phyloP scores from a whole-genome alignment of 2,888 invertebrate genomes.

The Clostera curtula region DNA sequence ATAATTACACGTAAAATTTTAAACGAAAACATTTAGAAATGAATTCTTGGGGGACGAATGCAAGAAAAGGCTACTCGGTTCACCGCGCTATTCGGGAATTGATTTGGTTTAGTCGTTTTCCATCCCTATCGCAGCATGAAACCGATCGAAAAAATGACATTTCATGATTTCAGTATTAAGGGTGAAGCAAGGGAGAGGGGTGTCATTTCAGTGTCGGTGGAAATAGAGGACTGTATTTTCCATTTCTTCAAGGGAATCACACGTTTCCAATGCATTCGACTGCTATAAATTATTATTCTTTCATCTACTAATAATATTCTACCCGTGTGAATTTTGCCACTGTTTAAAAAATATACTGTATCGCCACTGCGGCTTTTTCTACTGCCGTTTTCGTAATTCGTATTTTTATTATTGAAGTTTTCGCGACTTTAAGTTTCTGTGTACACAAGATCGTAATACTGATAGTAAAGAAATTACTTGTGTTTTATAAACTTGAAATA shows the following conservation, averaged over 20 bases:
- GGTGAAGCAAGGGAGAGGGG: conserved; percentile 44
- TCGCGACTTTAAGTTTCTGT: conserved; percentile 5
- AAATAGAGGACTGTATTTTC: conserved; percentile 40
- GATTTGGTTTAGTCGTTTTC: no score
- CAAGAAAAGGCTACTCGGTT: no score
- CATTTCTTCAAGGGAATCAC: conserved; percentile 36
- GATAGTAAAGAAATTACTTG: no score
- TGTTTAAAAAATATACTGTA: conserved; percentile 21
- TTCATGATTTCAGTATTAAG: conserved; percentile 46
- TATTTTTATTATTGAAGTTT: conserved; percentile 33
- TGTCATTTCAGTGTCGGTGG: conserved; percentile 38
- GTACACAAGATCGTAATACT: conserved; percentile 4
- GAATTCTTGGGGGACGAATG: no score
- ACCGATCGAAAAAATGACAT: conserved; percentile 64
- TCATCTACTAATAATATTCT: conserved; percentile 17
- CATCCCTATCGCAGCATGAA: no score
- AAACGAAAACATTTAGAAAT: no score
- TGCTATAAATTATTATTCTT: conserved; percentile 16
- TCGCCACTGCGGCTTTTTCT: conserved; percentile 34
- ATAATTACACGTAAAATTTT: no score
- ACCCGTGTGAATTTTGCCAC: conserved; percentile 15
- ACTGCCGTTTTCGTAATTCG: conserved; percentile 46
- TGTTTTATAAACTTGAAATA: conserved; percentile 9
- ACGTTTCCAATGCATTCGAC: conserved; percentile 31
- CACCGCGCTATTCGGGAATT: no score